These are phyloP conservation scores for Ypsolopha scabrella DNA, from an alignment of 2,888 invertebrate genomes.

Conservation along the genomic window DNA sequence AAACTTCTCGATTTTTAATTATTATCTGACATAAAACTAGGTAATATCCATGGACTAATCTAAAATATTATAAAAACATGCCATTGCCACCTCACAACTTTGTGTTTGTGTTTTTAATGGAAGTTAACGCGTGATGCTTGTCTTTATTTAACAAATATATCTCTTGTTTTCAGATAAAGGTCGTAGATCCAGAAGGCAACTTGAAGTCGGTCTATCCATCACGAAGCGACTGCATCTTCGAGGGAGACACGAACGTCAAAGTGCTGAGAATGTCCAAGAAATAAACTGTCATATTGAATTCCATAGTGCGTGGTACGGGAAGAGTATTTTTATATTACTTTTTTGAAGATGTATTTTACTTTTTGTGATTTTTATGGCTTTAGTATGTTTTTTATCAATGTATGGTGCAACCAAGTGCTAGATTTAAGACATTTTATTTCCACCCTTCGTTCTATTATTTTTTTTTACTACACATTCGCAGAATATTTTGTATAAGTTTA, in stretches of 20 bases:
- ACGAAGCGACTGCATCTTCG: conserved; percentile 75
- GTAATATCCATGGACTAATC: no score
- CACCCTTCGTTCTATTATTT: not conserved
- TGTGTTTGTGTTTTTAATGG: no score
- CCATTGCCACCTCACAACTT: no score
- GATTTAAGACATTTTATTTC: not conserved
- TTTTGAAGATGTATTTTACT: no score
- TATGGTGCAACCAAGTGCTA: no score
- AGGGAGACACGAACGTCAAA: conserved; percentile 43
- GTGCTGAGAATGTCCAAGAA: conserved; percentile 45
- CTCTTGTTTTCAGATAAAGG: conserved; percentile 71
- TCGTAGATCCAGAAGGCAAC: conserved; percentile 77
- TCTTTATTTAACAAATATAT: no score
- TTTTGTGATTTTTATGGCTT: no score
- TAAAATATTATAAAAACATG: no score
- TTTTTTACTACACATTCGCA: not conserved
- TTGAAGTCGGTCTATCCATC: conserved; percentile 85
- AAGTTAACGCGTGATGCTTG: no score
- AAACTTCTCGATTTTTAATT: no score
- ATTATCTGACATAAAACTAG: no score
- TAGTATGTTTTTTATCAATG: no score
- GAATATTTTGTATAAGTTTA: not conserved
- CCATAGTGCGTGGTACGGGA: not conserved
- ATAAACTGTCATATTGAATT: conserved; percentile 23
- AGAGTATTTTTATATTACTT: not conserved